phyloP scores from a whole-genome alignment of 2,797 vertebrate genomes.

The Lagorchestes hirsutus region DNA sequence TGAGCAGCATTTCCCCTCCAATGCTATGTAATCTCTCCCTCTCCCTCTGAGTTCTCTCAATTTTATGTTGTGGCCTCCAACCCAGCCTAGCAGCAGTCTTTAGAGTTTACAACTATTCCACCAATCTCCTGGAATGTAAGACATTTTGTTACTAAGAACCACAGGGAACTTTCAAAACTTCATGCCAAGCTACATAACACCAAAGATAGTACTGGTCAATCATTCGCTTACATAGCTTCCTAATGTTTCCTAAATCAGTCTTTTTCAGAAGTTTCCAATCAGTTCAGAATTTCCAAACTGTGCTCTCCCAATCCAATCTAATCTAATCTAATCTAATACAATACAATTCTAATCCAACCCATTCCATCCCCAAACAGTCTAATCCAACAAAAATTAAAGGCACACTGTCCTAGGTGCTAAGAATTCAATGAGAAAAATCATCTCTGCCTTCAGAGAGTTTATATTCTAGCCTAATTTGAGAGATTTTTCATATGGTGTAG shows the following conservation, averaged over 20 bases:
- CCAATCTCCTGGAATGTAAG: not conserved
- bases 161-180: not conserved
- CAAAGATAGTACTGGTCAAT: conserved; percentile 10
- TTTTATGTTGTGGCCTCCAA: not conserved
- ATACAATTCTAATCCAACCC: not conserved
- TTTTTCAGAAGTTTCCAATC: not conserved
- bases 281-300: not conserved
- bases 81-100: not conserved
- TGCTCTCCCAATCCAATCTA: not conserved
- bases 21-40: not conserved
- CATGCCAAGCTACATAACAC: not conserved
- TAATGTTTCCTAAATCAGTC: not conserved
- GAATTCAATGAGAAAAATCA: not conserved
- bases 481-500: not conserved
- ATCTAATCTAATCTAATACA: not conserved
- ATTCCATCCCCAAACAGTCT: not conserved
- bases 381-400: not conserved
- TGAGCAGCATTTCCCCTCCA: not conserved
- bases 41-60: not conserved
- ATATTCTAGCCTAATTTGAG: not conserved
- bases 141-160: conserved; percentile 24
- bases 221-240: conserved; percentile 8
- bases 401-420: not conserved
- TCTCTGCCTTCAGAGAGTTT: not conserved
- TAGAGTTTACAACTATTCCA: conserved; percentile 9